Conservation (phyloP, 1,140 invertebrate genomes). For the Hyphantria cunea region DNA sequence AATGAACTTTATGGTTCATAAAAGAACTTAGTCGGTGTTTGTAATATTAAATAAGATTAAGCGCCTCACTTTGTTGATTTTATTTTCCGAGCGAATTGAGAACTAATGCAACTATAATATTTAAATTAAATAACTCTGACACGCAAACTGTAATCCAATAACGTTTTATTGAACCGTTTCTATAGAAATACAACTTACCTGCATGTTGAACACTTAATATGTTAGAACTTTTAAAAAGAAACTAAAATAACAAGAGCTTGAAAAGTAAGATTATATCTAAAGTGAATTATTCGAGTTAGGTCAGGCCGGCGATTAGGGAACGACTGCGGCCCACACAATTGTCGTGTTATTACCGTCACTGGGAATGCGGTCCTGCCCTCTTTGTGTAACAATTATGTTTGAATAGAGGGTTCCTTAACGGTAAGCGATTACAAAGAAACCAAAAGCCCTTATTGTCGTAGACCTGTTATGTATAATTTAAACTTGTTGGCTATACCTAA, state of each 20-base stretch:
- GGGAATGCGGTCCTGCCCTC: conserved; percentile 53
- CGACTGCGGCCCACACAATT: conserved; percentile 53
- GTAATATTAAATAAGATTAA: too few relatives aligned
- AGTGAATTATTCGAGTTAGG: conserved; percentile 47
- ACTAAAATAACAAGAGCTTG: conserved; percentile 12
- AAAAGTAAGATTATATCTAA: background rate
- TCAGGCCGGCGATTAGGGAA: conserved; percentile 50
- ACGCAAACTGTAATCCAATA: too few relatives aligned
- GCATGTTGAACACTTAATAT: conserved; percentile 11
- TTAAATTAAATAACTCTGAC: too few relatives aligned
- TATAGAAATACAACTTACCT: conserved; percentile 1
- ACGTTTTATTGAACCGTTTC: too few relatives aligned
- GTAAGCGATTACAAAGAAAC: conserved; percentile 57
- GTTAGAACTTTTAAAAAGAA: conserved; percentile 1
- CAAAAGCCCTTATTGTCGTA: conserved; percentile 19
- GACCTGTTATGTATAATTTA: too few relatives aligned
- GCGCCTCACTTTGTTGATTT: too few relatives aligned
- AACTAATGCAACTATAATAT: too few relatives aligned
- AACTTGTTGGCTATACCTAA: too few relatives aligned
- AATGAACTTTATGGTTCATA: too few relatives aligned
- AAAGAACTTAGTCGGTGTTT: too few relatives aligned
- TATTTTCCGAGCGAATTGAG: too few relatives aligned
- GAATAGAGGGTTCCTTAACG: conserved; percentile 48
- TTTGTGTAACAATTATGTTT: conserved; percentile 60
- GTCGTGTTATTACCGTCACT: conserved; percentile 53